Evolutionary conservation across 2,888 invertebrate species (phyloP).

Genomic region (Didymodactylos carnosus): DNA sequence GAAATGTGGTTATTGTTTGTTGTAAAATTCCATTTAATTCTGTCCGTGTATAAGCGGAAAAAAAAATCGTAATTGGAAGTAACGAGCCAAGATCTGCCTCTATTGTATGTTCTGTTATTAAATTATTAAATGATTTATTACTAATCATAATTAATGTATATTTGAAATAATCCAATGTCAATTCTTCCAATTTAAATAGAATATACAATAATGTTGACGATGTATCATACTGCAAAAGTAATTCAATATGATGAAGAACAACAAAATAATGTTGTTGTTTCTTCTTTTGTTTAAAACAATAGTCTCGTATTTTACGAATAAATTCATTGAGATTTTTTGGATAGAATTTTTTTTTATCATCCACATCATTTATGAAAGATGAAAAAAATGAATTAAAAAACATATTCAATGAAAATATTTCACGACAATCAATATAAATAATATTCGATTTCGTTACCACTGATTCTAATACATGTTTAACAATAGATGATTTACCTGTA

Average conservation of each 20-base stretch:
- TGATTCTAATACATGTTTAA: background rate
- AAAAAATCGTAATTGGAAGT: background rate
- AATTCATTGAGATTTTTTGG: background rate
- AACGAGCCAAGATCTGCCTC: background rate
- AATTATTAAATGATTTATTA: background rate
- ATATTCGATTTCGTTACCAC: background rate
- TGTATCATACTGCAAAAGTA: background rate
- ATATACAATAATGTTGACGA: background rate
- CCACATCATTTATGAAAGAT: background rate
- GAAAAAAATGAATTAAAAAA: background rate
- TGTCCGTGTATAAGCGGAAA: background rate
- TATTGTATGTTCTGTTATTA: background rate
- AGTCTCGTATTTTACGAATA: background rate
- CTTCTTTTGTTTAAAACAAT: background rate
- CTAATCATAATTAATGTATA: background rate
- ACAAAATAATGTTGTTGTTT: background rate
- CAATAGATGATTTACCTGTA: background rate
- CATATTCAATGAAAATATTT: background rate
- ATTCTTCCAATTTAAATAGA: background rate
- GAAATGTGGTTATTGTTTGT: background rate
- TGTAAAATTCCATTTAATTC: background rate
- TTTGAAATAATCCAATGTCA: background rate
- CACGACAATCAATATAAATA: background rate
- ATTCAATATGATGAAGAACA: background rate
- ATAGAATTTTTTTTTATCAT: too few relatives aligned